A percentile compares a stretch with the other conserved stretches of the same genome.
Conservation (phyloP, 2,113 vertebrate species). For the Psilopsiagon aurifrons region DNA sequence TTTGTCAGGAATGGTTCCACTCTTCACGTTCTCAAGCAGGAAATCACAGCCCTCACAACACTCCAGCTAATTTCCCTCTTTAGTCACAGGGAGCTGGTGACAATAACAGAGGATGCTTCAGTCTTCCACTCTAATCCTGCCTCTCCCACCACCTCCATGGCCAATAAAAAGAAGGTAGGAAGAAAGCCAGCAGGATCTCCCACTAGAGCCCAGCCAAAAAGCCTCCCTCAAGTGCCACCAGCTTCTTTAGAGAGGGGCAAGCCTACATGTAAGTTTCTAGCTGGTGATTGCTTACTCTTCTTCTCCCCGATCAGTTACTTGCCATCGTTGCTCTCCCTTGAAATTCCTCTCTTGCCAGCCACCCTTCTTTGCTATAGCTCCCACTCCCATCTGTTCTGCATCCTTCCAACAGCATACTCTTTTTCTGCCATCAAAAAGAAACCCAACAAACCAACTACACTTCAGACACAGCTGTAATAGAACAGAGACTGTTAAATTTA, state of each 20-base stretch:
- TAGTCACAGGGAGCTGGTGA: neutral
- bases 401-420: neutral
- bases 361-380: neutral
- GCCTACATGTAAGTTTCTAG: neutral
- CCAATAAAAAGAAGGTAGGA: neutral
- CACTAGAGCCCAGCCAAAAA: neutral
- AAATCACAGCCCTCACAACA: constrained; percentile 55
- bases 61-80: constrained; percentile 6
- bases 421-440: neutral
- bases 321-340: neutral
- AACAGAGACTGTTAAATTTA: neutral
- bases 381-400: neutral
- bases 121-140: neutral
- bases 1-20: constrained; percentile 54
- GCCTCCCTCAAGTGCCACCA: neutral
- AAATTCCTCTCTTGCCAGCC: neutral
- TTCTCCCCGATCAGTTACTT: neutral
- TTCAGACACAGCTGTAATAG: neutral
- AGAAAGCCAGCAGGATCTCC: neutral
- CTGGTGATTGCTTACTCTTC: neutral
- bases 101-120: neutral
- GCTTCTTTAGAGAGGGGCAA: neutral
- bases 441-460: neutral
- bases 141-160: neutral
- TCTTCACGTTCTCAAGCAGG: constrained; percentile 33